Base-by-base conservation (phyloP, 2,888 invertebrate genomes). In the Acanthacorydalis orientalis region DNA sequence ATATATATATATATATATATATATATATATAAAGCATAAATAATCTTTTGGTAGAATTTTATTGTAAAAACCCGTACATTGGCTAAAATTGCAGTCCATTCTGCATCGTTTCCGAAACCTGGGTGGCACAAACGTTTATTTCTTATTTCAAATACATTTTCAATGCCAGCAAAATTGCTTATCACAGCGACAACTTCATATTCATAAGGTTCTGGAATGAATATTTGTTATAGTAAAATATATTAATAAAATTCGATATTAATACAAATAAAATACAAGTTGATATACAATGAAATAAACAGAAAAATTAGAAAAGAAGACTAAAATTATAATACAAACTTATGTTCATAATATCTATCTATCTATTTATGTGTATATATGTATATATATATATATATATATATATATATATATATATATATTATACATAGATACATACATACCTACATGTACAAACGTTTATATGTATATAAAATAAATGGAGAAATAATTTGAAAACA, bases 81-180 rank as follows among this genome's bases (percentile, higher is more conserved):
- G 7, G 80, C 76, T 32, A 90, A 67, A 0, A 86, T 80, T 53
- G 79, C 82, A 0, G 83, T 81, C 72, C 84, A 80, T 14, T 86
- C 84, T 15, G 77, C 73, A 46, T 74, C 74, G 40, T 77, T 73
- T 0, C 83, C 85, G 44, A 78, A 77, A 2, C 88, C 88, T 0
- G 90, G 84, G 63, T 90, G 89, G 59, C 92, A 93, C 10, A 88
- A 76, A 34, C 74, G 77, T 46, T 77, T 79, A 34, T 80, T 82
- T 48, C 68, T 68, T 33, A 92, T 65, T 52, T 81, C 70, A 59
- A 75, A 62, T 53, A 75, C 65, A 3, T 72, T 73, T 44, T 73
- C 73, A 43, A 83, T 78, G 14, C 69, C 67, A 0, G 76, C 69
- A 43, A 68, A 67, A 51, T 77, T 74, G 40, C 72, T 68, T 11